These are phyloP conservation scores for Homarus americanus DNA, from an alignment of 1,140 invertebrate species.

Conservation along the genomic window DNA sequence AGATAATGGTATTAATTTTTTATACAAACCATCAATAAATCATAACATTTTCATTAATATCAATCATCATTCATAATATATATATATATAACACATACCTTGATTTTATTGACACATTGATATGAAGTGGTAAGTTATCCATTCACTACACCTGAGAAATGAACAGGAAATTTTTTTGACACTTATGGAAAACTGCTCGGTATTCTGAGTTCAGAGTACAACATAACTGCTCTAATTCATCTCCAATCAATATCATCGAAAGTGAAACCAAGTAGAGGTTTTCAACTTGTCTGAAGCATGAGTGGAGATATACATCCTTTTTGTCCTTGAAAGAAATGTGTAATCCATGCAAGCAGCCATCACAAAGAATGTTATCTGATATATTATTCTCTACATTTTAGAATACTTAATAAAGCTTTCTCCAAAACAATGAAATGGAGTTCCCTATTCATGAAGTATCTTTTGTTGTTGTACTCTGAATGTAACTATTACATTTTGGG, in stretches of 20 bases:
- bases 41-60: neutral
- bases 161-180: constrained; percentile 26
- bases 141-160: constrained; percentile 8
- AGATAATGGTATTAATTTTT: constrained; percentile 4
- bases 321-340: neutral
- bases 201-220: neutral
- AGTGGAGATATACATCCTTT: too few relatives aligned
- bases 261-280: too few relatives aligned
- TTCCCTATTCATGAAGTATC: neutral
- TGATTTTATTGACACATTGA: neutral
- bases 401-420: neutral
- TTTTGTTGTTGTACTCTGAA: neutral
- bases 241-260: too few relatives aligned
- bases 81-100: too few relatives aligned
- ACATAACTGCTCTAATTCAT: too few relatives aligned
- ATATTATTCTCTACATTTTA: too few relatives aligned
- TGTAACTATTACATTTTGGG: neutral
- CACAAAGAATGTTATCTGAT: too few relatives aligned
- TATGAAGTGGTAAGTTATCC: neutral
- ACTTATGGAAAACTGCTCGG: constrained; percentile 27
- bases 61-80: too few relatives aligned
- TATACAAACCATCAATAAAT: neutral
- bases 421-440: neutral
- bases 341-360: too few relatives aligned
- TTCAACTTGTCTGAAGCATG: too few relatives aligned